Evolutionary conservation across 2,797 vertebrate genomes (phyloP), one percentile per base, ranked within the genome.

Genomic region (Dallia pectoralis): DNA sequence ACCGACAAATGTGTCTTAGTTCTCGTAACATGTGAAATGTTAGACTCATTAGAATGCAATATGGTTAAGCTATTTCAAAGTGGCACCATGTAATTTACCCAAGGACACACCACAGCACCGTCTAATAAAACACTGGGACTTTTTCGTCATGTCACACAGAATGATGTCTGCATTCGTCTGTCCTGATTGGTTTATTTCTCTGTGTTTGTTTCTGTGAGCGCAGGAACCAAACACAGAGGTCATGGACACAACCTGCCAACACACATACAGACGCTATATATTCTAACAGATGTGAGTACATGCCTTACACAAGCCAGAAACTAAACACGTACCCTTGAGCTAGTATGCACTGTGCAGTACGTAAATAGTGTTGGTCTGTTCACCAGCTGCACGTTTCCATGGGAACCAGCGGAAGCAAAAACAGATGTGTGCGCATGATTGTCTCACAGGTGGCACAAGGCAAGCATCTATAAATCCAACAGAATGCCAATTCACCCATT

Each of bases 321-420:
- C 40, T 44, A 59, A 59, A 59, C 53, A 25, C 22, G n/a, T 25
- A 59, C 22, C 11, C 53, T 59, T 59, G 3, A 59, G 12, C 22
- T 59, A 59, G 53, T 59, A 44, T 12, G 40, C 11, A 27, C 53
- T 59, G 53, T 59, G 0, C 53, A 59, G 53, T 59, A 25, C 22
- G 22, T 59, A 25, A 32, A 59, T 69, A 78, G 22, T 59, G 14
- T 59, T 88, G 78, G 82, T 88, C 87, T 82, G 85, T 87, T 90
- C 86, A 85, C 86, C 85, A 86, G 71, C 84, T 80, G 81, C 84
- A 72, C 74, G 91, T 94, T 93, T 88, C 92, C 91, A 93, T 94
- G 90, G 93, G 88, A 93, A 94, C 92, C 81, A 5, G 80, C 78
- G 76, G 82, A 87, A 90, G 87, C 87, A 88, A 80, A 62, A 77